Evolutionary conservation across 2,113 vertebrate genomes (phyloP), one percentile per base, ranked within the genome.

Genomic region (Mesembrinibis cayennensis): DNA sequence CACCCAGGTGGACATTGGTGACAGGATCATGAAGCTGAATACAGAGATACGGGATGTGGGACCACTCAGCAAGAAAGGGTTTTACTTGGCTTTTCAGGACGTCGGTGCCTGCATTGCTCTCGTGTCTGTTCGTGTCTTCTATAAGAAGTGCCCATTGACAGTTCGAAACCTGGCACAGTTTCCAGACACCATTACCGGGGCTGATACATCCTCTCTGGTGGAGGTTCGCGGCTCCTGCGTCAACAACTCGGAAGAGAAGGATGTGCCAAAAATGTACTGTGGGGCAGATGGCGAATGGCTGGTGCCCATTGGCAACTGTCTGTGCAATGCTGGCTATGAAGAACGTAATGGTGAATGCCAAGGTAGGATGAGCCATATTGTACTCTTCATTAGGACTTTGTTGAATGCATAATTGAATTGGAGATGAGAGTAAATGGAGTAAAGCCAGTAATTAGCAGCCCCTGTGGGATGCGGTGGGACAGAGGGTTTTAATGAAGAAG

Each of bases 201-300:
- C 99, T 2, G 99, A 99, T 86, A 99, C 99, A 1, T 99, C 99
- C 47, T 99, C 99, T 3, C 98, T 99, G 92, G 99, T 99, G 98
- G 99, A 99, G 96, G 99, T 99, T 90, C 99, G 99, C 2, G 99
- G 99, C 95, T 99, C 99, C 23, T 99, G 99, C 49, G 99, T 99
- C 98, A 99, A 99, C 98, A 99, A 99, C 97, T 99, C 99, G 0
- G 99, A 99, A 96, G 99, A 99, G 95, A 99, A 99, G 95, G 99
- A 99, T 97, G 99, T 99, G 97, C 99, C 99, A 91, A 99, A 99
- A 98, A 99, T 99, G 99, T 99, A 99, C 98, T 99, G 99, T 9
- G 99, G 99, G 87, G 99, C 99, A 86, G 99, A 99, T 92, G 99
- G 99, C 1, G 99, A 99, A 87, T 99, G 99, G 99, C 98, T 99